Base-by-base conservation (phyloP, 2,888 invertebrate species). In the Polydrusus tereticollis region DNA sequence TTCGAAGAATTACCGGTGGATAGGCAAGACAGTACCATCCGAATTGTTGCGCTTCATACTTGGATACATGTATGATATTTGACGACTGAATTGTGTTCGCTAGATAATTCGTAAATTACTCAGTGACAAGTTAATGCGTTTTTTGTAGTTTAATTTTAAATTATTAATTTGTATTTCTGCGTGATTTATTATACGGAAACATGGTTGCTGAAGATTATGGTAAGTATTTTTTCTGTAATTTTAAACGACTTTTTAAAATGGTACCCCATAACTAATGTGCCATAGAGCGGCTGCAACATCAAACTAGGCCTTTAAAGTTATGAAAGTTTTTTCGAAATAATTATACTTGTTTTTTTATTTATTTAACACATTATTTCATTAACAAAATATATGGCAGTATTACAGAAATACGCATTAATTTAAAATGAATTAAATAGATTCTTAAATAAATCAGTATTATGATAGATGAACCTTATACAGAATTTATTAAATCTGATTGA, bases 151-250 rank as follows among this genome's bases (percentile, higher is more conserved):
- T 36, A 36, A 10, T 10, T 36, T 36, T 12, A 12, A 36, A 8
- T 36, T 36, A 41, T 21, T 20, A n/a, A 50, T 8, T 14, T 14
- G 20, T 10, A 16, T 18, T 38, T 64, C 41, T 52, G 16, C 26
- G n/a, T 7, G 10, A 50, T 43, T 18, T 47, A 36, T n/a, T 58
- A 7, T 14, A 18, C 10, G 12, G 8, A 52, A 64, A 47, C 1
- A 64, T 64, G 64, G 64, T 64, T 14, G 38, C 52, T 0, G 55
- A 57, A 33, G 55, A 41, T 45, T 66, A 43, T 10, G 57, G 65
- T 66, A 57, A 66, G 45, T 33, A 0, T 29, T 50, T 47, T 63
- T 38, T 38, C 10, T 1, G 33, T 38, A 38, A 14, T 41, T 5
- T 41, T 41, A 26, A 26, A 5, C 7, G 3, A 26, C n/a, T 14